phyloP scores from a whole-genome alignment of 1,140 invertebrate species.

The Pogonognathellus flavescens region DNA sequence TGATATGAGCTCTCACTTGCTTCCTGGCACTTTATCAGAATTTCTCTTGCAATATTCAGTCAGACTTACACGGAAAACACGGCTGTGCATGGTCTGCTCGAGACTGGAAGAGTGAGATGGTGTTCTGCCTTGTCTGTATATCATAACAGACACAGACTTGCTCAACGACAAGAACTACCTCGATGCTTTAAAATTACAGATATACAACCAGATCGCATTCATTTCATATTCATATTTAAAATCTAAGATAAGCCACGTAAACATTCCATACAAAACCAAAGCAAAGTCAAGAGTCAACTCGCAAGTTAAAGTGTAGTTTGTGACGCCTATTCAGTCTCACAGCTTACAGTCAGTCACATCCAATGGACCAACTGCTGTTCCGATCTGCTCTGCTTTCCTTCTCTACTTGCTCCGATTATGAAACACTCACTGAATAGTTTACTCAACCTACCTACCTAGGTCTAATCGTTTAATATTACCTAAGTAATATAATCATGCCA shows the following conservation, averaged over 20 bases:
- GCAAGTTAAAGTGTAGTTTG: constrained; percentile 10
- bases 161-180: neutral
- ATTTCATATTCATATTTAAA: constrained; percentile 31
- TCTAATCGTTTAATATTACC: constrained; percentile 20
- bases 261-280: constrained; percentile 6
- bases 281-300: constrained; percentile 33
- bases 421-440: constrained; percentile 18
- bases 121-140: neutral
- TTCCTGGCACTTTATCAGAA: constrained; percentile 21
- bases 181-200: constrained; percentile 15
- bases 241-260: constrained; percentile 23
- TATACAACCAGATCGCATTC: constrained; percentile 1
- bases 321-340: constrained; percentile 10
- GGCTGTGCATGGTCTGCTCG: neutral
- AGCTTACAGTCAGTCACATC: constrained; percentile 9
- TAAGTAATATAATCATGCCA: constrained; percentile 18
- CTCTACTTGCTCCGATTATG: constrained; percentile 18
- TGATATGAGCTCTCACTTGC: constrained; percentile 27
- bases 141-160: constrained; percentile 4
- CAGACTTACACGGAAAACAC: neutral
- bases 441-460: constrained; percentile 9
- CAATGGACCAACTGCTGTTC: constrained; percentile 34
- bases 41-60: neutral
- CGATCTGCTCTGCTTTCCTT: constrained; percentile 18
- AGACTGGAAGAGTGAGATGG: neutral